Percentiles rank a stretch among this genome's conserved stretches.
phyloP scores from a whole-genome alignment of 1,140 invertebrate species.

The Hylaeus anthracinus region DNA sequence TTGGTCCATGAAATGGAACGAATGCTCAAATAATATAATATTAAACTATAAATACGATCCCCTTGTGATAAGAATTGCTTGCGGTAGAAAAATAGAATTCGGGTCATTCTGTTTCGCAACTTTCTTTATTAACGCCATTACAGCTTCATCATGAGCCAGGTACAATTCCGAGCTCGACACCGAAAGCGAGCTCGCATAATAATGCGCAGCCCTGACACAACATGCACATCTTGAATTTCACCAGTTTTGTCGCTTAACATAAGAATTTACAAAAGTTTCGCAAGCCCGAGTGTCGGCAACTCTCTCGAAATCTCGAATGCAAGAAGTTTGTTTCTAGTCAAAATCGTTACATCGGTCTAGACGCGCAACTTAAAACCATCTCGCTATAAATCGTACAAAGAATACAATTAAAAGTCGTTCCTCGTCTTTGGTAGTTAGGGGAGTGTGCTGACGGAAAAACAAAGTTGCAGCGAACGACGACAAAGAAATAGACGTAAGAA shows the following conservation, averaged over 20 bases:
- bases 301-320: not conserved
- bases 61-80: no score
- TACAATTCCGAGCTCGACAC: slow-evolving; percentile 75
- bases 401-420: slow-evolving; percentile 36
- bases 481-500: slow-evolving; percentile 8
- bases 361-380: slow-evolving; percentile 25
- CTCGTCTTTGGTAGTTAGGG: slow-evolving; percentile 50
- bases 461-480: slow-evolving; percentile 41
- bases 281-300: slow-evolving; percentile 12
- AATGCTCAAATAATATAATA: no score
- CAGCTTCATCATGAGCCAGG: slow-evolving; percentile 72
- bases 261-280: slow-evolving; percentile 58
- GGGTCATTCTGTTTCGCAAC: slow-evolving; percentile 39
- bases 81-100: not conserved
- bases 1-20: no score
- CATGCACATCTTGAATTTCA: slow-evolving; percentile 35
- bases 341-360: slow-evolving; percentile 25
- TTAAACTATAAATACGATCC: no score
- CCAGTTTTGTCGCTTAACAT: slow-evolving; percentile 15
- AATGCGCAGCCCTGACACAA: slow-evolving; percentile 52
- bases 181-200: slow-evolving; percentile 70
- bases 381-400: slow-evolving; percentile 51
- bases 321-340: slow-evolving; percentile 10
- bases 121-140: slow-evolving; percentile 74
- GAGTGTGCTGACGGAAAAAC: slow-evolving; percentile 4